These are phyloP conservation scores for Aspidiotus destructor DNA, from an alignment of 2,888 invertebrate genomes.

Conservation along the genomic window DNA sequence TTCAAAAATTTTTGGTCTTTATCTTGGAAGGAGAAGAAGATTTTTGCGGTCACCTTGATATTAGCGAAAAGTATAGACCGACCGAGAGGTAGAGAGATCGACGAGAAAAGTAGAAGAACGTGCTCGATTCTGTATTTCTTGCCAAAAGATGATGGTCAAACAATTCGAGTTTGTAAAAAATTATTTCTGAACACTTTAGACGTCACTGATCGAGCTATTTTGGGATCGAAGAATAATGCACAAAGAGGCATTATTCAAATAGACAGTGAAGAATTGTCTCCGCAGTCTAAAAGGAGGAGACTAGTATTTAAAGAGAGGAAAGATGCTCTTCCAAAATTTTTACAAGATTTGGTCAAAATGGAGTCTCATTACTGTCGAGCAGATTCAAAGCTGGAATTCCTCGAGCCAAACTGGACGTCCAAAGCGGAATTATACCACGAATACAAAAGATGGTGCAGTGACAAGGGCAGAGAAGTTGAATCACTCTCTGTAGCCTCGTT, in stretches of 20 bases:
- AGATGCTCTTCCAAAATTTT: no score
- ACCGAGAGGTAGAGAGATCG: conserved; percentile 6
- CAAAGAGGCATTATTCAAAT: no score
- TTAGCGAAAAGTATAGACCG: background rate
- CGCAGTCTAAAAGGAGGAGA: no score
- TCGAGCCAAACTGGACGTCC: conserved; percentile 4
- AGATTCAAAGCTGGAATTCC: conserved; percentile 6
- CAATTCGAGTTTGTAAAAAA: conserved; percentile 7
- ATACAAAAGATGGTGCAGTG: background rate
- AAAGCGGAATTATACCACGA: conserved; percentile 6
- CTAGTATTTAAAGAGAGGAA: no score
- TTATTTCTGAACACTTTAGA: conserved; percentile 15
- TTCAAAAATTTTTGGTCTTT: background rate
- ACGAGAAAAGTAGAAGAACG: conserved; percentile 6
- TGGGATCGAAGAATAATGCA: no score
- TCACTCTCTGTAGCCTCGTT: conserved; percentile 10
- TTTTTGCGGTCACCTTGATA: conserved; percentile 5
- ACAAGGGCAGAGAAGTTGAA: background rate
- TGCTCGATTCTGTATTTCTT: conserved; percentile 6
- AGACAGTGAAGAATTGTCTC: conserved; percentile 8
- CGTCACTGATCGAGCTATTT: no score
- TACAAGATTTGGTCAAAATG: conserved; percentile 7
- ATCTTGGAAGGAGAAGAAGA: conserved; percentile 12
- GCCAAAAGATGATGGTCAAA: conserved; percentile 11
- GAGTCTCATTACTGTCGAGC: conserved; percentile 18